Conservation (phyloP, 2,888 invertebrate species). For the Nymphalis urticae region DNA sequence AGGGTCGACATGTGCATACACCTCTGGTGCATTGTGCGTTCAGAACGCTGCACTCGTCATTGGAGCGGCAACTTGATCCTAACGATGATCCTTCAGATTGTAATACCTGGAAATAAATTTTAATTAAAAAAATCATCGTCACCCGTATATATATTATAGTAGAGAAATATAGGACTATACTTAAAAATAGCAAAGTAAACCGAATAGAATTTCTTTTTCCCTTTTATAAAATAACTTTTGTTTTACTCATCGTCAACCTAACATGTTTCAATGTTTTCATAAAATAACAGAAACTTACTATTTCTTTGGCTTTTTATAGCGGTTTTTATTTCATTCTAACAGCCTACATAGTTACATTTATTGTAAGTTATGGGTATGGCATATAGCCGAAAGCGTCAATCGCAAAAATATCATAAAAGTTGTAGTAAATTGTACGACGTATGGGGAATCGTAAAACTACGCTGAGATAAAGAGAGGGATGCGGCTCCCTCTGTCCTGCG, state of each 20-base stretch:
- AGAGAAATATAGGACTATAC: too few relatives aligned
- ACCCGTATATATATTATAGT: not conserved
- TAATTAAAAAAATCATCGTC: not conserved
- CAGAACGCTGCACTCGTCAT: conserved; percentile 84
- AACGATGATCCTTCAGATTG: conserved; percentile 34
- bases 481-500: conserved; percentile 36
- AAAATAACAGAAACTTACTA: too few relatives aligned
- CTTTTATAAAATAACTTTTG: too few relatives aligned
- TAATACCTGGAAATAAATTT: conserved; percentile 25
- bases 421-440: conserved; percentile 22
- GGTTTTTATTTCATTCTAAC: too few relatives aligned
- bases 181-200: too few relatives aligned
- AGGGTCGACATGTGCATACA: conserved; percentile 90
- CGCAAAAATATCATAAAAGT: conserved; percentile 4
- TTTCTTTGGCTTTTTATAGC: too few relatives aligned
- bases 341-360: not conserved
- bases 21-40: conserved; percentile 85
- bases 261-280: too few relatives aligned
- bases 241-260: too few relatives aligned
- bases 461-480: conserved; percentile 35
- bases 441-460: conserved; percentile 32
- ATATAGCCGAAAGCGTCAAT: conserved; percentile 1
- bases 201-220: too few relatives aligned
- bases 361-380: not conserved
- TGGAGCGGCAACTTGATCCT: conserved; percentile 84